Base-by-base conservation (phyloP, 2,888 invertebrate genomes). In the Dasysyrphus albostriatus region DNA sequence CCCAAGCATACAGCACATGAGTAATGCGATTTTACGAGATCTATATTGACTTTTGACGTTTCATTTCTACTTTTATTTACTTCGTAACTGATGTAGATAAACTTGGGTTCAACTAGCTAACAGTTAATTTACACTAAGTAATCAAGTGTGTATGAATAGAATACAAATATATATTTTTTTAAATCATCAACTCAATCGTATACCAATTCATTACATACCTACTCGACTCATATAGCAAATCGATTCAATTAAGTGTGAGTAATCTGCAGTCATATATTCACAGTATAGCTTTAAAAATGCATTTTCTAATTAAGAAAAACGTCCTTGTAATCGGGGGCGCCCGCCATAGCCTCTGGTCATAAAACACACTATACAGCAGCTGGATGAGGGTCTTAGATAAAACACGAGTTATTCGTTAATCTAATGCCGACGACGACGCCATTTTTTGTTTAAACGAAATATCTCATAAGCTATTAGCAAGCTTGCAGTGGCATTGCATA, bases 401-500 rank as follows among this genome's bases (percentile, higher is more conserved):
- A 67, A 37, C 37, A 58, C 58, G 24, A 69, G 29, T 83, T 51
- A 42, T 78, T 78, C 39, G 78, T 59, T 42, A 83, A 73, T 54
- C 24, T 3, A 24, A 24, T 3, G 24, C 24, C 24, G 24, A 24
- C 24, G 24, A 29, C 47, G 39, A 39, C 51, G 59, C 37, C 42
- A 67, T 69, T 24, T 24, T 1, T 24, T 63, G 61, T 75, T 70
- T 24, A 12, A 47, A 79, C 24, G 61, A 42, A 74, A 42, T 70
- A 51, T 12, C 74, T 70, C 80, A 12, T 70, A 73, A 69, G 74
- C 56, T 74, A 49, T 47, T 42, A 56, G 58, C 16, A 39, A 24
- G 32, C 37, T 70, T 70, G 44, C 58, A 59, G 34, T 75, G 65
- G 58, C 80, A 80, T 80, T 83, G 83, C 56, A 75, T n/a, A 59